Base-by-base conservation (phyloP, 1,140 invertebrate genomes). In the Macrostomum lignano region DNA sequence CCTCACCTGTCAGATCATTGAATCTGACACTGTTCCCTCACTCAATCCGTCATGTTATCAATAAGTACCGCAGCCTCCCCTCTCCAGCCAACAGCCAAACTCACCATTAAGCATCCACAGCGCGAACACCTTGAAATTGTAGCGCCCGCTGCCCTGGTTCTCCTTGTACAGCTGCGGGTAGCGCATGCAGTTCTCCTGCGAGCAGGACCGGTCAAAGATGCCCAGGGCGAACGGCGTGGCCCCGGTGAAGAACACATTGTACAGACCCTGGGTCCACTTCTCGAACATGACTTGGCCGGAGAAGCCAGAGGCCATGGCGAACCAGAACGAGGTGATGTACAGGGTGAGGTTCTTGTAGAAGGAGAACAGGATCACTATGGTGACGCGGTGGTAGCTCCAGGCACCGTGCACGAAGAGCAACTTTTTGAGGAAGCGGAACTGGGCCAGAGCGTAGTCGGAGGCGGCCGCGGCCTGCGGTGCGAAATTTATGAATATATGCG, bases 271-370 rank as follows among this genome's bases (percentile, higher is more conserved):
- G 28, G 78, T 81, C 88, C 88, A 96, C 47, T 84, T 64, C 57
- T 96, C 88, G 56, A 94, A 96, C 15, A 94, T 64, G 47, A 93
- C 86, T 58, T 94, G 86, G 17, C 88, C 88, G 24, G 78, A 84
- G 76, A 84, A 96, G 38, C 78, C 86, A 38, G 78, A 91, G 51
- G 86, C 76, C 46, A 91, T 74, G 9, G 84, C 84, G 62, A 93
- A 98, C 86, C 86, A 96, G 24, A 96, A 63, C 63, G 60, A 43
- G 28, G 96, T 94, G 24, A 98, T 76, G 58, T 94, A 96, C 1
- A 96, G 64, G 55, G 84, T 93, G 48, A 98, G 91, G 59, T 96
- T 96, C 58, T 98, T 98, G 63, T 96, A 93, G 57, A 94, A 96
- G 40, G 79, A 91, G 61, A 96, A 98, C 11, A 98, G 66, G 47